Conservation (phyloP, 2,113 vertebrate genomes). For the Candoia aspera region DNA sequence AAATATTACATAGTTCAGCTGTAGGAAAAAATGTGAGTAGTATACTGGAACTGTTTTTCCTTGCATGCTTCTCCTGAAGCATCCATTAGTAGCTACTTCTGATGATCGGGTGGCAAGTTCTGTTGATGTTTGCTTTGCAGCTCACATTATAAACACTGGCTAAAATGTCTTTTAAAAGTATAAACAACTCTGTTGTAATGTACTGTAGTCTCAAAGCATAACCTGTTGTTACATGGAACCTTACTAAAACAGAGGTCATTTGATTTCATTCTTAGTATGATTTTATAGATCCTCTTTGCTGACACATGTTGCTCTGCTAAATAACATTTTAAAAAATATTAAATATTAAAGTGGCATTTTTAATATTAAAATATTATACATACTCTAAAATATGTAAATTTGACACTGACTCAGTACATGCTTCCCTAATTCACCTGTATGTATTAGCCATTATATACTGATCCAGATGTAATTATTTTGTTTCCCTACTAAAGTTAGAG, state of each 20-base stretch:
- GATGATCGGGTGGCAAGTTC: constrained; percentile 61
- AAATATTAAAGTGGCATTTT: neutral
- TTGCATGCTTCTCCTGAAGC: neutral
- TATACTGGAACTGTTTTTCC: neutral
- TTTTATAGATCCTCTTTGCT: constrained; percentile 27
- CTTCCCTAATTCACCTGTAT: neutral
- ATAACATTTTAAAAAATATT: constrained; percentile 19
- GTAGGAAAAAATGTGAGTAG: constrained; percentile 3
- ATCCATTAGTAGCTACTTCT: constrained; percentile 19
- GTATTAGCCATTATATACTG: neutral
- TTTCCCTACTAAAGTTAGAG: neutral
- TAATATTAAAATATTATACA: constrained; percentile 27
- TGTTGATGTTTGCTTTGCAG: neutral
- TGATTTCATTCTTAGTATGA: constrained; percentile 33
- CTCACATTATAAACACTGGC: neutral
- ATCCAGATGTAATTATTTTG: neutral
- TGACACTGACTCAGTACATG: neutral
- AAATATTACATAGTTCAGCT: constrained; percentile 53
- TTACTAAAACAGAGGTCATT: constrained; percentile 34
- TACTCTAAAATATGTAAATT: neutral
- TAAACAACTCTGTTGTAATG: constrained; percentile 35
- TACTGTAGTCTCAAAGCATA: constrained; percentile 40
- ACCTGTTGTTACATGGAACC: constrained; percentile 36
- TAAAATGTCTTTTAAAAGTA: constrained; percentile 37
- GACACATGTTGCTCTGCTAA: constrained; percentile 43